Percentiles rank a stretch among this genome's conserved stretches.
Conservation (phyloP, 1,140 invertebrate genomes). For the Zaprionus nigranus region DNA sequence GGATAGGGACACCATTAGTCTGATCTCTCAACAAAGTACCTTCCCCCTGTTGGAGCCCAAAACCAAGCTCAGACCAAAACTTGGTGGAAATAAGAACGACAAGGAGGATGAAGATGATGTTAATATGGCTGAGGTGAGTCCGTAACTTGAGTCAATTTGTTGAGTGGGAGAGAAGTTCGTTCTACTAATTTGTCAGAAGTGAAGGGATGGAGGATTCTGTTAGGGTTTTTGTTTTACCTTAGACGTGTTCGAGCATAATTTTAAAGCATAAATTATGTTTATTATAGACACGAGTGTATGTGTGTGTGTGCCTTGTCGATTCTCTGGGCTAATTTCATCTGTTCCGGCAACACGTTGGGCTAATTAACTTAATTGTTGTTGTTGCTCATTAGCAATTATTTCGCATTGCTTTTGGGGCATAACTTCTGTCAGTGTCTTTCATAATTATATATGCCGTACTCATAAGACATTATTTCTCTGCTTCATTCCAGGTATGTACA, state of each 20-base stretch:
- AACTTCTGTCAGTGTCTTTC: slow-evolving; percentile 19
- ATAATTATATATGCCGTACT: slow-evolving; percentile 20
- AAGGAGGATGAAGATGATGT: slow-evolving; percentile 10
- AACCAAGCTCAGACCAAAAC: background rate
- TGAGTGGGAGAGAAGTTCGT: background rate
- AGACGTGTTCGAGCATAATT: slow-evolving; percentile 52
- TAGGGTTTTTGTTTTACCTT: background rate
- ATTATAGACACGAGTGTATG: slow-evolving; percentile 29
- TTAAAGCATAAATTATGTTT: slow-evolving; percentile 38
- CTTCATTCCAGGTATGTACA: slow-evolving; percentile 49
- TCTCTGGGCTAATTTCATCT: slow-evolving; percentile 7
- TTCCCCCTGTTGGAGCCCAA: background rate
- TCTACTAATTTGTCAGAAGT: slow-evolving; percentile 1
- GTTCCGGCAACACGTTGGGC: slow-evolving; percentile 32
- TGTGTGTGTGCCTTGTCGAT: slow-evolving; percentile 6
- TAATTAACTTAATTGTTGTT: slow-evolving; percentile 55
- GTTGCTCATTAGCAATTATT: slow-evolving; percentile 50
- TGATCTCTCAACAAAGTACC: background rate
- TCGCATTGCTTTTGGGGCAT: slow-evolving; percentile 25
- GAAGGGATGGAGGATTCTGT: background rate
- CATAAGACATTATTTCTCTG: slow-evolving; percentile 10
- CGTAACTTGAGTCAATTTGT: background rate
- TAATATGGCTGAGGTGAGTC: slow-evolving; percentile 5
- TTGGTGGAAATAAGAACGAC: background rate
- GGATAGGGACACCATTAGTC: slow-evolving; percentile 20